Evolutionary conservation across 2,888 invertebrate genomes (phyloP), one percentile per base, ranked within the genome.

Genomic region (Tinea trinotella): DNA sequence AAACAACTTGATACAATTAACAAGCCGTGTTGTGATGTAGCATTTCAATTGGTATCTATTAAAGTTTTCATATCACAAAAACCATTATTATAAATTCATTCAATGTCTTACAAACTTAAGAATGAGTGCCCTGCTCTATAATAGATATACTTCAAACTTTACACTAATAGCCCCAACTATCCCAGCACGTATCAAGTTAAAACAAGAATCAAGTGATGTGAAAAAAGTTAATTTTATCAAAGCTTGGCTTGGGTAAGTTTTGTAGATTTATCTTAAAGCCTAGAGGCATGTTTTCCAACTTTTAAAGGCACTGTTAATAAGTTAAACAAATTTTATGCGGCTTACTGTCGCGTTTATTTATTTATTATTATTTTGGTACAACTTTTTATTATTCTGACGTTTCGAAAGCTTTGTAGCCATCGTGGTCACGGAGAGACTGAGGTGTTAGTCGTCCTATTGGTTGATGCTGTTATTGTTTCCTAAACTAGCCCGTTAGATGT

Each of bases 221-320:
- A 40, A 40, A 40, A 40, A 40, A 13, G n/a, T 40, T 1, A 40
- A 40, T 40, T 40, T 40, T 12, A 12, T 40, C 3, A 40, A 40
- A 40, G 40, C 40, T 40, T 40, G 40, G 40, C 15, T 40, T 15
- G 40, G 40, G 40, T 40, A n/a, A 40, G 40, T 40, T 40, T 5
- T 7, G 24, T 24, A 24, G 5, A n/a, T n/a, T n/a, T n/a, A n/a
- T n/a, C n/a, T n/a, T n/a, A n/a, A n/a, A n/a, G n/a, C n/a, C n/a
- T n/a, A n/a, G n/a, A n/a, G n/a, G n/a, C n/a, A n/a, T n/a, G n/a
- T n/a, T n/a, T n/a, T n/a, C n/a, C n/a, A n/a, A n/a, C n/a, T n/a
- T n/a, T n/a, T n/a, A n/a, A n/a, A n/a, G n/a, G n/a, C n/a, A n/a
- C n/a, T n/a, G n/a, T n/a, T n/a, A n/a, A n/a, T n/a, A n/a, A n/a